Evolutionary conservation across 2,888 invertebrate species (phyloP).

Genomic region (Stenichneumon culpator): DNA sequence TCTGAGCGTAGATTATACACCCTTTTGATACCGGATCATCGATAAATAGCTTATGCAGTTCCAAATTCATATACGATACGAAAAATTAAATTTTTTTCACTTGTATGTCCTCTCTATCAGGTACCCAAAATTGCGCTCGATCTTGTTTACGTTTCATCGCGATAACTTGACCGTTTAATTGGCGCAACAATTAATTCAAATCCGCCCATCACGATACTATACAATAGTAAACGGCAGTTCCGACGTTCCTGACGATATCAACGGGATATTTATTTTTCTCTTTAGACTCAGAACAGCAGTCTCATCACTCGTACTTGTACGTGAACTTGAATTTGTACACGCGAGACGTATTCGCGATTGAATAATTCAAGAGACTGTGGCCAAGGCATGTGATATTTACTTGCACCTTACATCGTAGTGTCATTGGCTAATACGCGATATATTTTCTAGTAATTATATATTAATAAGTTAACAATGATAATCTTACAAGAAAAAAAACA

Average conservation of each 20-base stretch:
- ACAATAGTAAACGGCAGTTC: constrained; percentile 32
- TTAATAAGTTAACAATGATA: constrained; percentile 59
- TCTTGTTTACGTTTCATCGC: constrained; percentile 1
- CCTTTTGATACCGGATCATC: neutral
- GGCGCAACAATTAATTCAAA: neutral
- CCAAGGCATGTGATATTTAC: constrained; percentile 3
- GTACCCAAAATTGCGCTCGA: constrained; percentile 18
- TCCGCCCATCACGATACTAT: neutral
- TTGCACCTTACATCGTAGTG: constrained; percentile 57
- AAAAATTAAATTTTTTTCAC: neutral
- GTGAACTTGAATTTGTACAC: neutral
- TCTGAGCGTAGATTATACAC: neutral
- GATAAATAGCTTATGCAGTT: neutral
- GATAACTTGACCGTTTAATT: neutral
- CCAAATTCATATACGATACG: neutral
- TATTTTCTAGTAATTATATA: constrained; percentile 40
- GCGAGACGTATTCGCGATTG: neutral
- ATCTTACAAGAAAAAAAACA: constrained; percentile 58
- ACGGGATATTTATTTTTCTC: neutral
- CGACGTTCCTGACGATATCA: constrained; percentile 13
- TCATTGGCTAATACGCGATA: constrained; percentile 61
- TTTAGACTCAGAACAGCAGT: constrained; percentile 2
- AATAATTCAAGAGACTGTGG: neutral
- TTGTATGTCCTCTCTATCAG: constrained; percentile 25
- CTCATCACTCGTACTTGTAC: neutral